Conservation (phyloP, 2,888 invertebrate species). For the Ischnus inquisitorius region DNA sequence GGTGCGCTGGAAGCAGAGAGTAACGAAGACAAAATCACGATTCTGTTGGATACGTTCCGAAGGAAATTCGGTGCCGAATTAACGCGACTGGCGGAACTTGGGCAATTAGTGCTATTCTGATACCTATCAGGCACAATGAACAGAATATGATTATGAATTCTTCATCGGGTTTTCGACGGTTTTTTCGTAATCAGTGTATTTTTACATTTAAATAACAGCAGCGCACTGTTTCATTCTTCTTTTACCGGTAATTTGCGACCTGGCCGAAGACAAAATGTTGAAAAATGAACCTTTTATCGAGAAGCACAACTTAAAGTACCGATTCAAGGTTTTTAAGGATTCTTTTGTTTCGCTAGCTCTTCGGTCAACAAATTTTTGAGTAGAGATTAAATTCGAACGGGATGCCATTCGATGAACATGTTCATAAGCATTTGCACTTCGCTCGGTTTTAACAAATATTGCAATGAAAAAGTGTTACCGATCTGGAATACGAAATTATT, state of each 20-base stretch:
- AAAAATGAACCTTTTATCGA: too few species aligned
- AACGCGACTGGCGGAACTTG: conserved; percentile 5
- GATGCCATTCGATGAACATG: conserved; percentile 62
- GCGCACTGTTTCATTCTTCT: too few species aligned
- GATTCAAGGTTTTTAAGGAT: too few species aligned
- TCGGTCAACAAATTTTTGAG: too few species aligned
- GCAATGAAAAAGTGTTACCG: conserved; percentile 76
- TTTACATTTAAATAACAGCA: too few species aligned
- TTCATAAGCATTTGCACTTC: conserved; percentile 70
- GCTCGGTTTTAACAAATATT: conserved; percentile 75
- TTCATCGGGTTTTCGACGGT: too few species aligned
- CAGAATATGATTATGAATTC: background rate
- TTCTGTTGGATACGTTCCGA: background rate
- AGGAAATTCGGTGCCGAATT: conserved; percentile 4
- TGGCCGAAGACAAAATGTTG: too few species aligned
- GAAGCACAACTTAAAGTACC: too few species aligned
- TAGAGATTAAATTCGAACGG: too few species aligned
- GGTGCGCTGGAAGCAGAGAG: conserved; percentile 16
- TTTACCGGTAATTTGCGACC: too few species aligned
- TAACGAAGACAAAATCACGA: background rate
- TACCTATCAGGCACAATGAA: conserved; percentile 1
- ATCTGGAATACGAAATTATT: conserved; percentile 24
- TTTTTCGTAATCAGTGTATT: too few species aligned
- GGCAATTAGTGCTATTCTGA: conserved; percentile 58
- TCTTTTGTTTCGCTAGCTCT: too few species aligned